Base-by-base conservation (phyloP, 2,888 invertebrate genomes). In the Erynnis tages region DNA sequence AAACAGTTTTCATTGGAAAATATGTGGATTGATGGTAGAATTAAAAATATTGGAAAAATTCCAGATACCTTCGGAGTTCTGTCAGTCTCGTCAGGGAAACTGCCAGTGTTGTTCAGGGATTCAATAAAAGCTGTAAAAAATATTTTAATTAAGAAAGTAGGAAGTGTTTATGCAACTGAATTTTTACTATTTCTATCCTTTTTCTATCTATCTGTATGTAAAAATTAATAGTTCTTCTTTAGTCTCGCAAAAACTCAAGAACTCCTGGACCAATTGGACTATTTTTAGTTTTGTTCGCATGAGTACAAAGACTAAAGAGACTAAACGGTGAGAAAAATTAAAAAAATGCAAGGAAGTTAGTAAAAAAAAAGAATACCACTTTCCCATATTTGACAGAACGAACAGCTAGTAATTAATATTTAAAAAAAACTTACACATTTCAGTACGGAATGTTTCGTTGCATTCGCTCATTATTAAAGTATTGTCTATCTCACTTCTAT, bases 41-140 rank as follows among this genome's bases (percentile, higher is more conserved):
- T 6, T 3, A 13, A 3, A 23, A 13, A 1, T n/a, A n/a, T 4
- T n/a, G 5, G 6, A 1, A 29, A 29, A 5, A 34, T 35, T 4
- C 21, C 3, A 3, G 3, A 6, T 75, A 92, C 92, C 87, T 91
- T 91, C 5, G 92, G 91, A 0, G 91, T 91, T 65, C 71, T 84
- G 40, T 91, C 91, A 2, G 79, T 84, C 67, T 92, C 91, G 56
- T 92, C 91, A 0, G 90, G 86, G 52, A 92, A 87, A 43, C 86
- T 89, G 8, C 91, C 92, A 13, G 86, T 91, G 7, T 69, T 73
- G 61, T 91, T 91, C 1, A 92, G 79, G 5, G 86, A 68, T 23
- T 80, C 69, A 14, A 91, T 61, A 62, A 86, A 87, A 2, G 83
- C 92, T 92, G 69, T 16, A 73, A 77, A 1, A 47, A 53, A n/a